Percentiles rank a stretch among this genome's conserved stretches.
phyloP scores from a whole-genome alignment of 2,113 vertebrate genomes.

The Rhagologus leucostigma region DNA sequence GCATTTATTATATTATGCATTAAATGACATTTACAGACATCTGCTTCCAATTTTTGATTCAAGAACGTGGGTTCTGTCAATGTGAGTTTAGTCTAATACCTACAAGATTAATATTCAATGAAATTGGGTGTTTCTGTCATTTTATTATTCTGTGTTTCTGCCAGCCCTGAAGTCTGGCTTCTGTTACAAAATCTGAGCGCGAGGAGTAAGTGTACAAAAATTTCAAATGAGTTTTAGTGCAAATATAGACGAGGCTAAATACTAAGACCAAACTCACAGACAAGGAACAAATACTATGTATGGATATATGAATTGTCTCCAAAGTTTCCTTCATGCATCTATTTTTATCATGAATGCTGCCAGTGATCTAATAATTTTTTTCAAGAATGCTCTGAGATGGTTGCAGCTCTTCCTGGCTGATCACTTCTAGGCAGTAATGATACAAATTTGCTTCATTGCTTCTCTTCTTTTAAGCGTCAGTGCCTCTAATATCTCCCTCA shows the following conservation, averaged over 20 bases:
- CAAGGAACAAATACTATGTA: background rate
- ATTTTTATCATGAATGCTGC: background rate
- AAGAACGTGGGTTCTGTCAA: background rate
- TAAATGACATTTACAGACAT: conserved; percentile 12
- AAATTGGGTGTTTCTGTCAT: background rate
- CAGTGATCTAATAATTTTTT: background rate
- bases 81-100: background rate
- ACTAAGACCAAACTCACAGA: background rate
- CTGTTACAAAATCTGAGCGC: background rate
- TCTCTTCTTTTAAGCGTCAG: background rate
- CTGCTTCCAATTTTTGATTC: conserved; percentile 6
- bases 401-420: background rate
- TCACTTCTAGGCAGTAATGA: background rate
- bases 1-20: background rate
- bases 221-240: background rate
- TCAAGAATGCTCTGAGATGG: background rate
- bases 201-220: background rate
- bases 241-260: background rate
- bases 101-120: background rate
- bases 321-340: background rate
- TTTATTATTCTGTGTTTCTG: background rate
- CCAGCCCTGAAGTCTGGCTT: background rate
- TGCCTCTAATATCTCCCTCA: background rate
- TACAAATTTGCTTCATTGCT: background rate
- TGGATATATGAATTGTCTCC: background rate